Base-by-base conservation (phyloP, 2,113 vertebrate genomes). In the Erythrocercus mccallii region DNA sequence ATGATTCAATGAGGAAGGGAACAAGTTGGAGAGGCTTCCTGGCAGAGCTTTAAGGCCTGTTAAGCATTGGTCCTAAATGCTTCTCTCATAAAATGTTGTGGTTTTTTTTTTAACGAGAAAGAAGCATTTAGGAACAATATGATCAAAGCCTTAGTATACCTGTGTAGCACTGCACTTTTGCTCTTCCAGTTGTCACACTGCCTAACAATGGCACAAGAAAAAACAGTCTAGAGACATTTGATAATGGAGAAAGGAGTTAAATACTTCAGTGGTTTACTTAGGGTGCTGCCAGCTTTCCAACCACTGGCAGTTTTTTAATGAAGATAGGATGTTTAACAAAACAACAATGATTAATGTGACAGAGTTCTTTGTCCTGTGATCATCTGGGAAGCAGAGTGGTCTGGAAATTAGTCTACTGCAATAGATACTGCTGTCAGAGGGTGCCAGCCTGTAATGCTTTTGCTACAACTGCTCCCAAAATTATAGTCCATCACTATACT, bases 321-420 rank as follows among this genome's bases (percentile, higher is more conserved):
- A 79, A 94, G 88, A 88, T 50, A 28, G 53, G 82, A 73, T 70
- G 54, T 86, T 96, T 95, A 88, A 93, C 54, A 62, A 90, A 97
- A 69, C 45, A 94, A 56, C 54, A 56, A 2, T 78, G 65, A 86
- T 81, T 86, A 65, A 91, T 88, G 71, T 88, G 82, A 83, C 71
- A 73, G 66, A 65, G 74, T 88, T 70, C 57, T 92, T 90, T 92
- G 88, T 93, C 91, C 68, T 86, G 35, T 88, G 88, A 76, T 83
- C 42, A 66, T 35, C 60, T 73, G 76, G 82, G 86, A 90, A 92
- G 54, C 53, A 79, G 40, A 80, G 28, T 20, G 6, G 71, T 66
- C 86, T 94, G 70, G 40, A 91, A 91, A 38, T 88, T 5, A 70
- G 35, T 47, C 68, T 73, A 47, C 47, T 66, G 72, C 71, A 88